phyloP scores from a whole-genome alignment of 2,113 vertebrate genomes.

The Dromiciops gliroides region DNA sequence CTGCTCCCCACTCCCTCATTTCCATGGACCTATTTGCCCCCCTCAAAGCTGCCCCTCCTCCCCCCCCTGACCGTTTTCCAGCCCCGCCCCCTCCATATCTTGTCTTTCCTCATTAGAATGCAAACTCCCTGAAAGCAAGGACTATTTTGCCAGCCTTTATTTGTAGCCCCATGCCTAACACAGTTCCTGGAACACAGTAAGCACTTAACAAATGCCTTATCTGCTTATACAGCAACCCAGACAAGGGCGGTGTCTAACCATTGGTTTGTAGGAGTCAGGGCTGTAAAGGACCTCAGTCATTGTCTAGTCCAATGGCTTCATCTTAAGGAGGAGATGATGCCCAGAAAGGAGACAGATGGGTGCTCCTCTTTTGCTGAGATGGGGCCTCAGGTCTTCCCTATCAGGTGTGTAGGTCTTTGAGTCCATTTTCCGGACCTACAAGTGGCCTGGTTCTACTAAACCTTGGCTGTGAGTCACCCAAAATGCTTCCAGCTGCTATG shows the following conservation, averaged over 20 bases:
- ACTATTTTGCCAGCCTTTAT: not conserved
- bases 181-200: not conserved
- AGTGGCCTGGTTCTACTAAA: not conserved
- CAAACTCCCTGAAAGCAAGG: not conserved
- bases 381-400: not conserved
- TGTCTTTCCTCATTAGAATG: not conserved
- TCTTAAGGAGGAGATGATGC: not conserved
- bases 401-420: not conserved
- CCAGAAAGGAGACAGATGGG: not conserved
- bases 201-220: not conserved
- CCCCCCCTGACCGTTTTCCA: not conserved
- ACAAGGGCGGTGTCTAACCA: not conserved
- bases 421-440: not conserved
- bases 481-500: not conserved
- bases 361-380: not conserved
- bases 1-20: not conserved
- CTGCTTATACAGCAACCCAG: not conserved
- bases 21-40: not conserved
- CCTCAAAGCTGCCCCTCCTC: not conserved
- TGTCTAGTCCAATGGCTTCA: not conserved
- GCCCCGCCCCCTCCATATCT: not conserved
- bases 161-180: not conserved
- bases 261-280: not conserved
- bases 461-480: not conserved
- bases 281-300: not conserved